These are phyloP conservation scores for Drosophila tripunctata DNA, from an alignment of 2,888 invertebrate species.

Conservation along the genomic window DNA sequence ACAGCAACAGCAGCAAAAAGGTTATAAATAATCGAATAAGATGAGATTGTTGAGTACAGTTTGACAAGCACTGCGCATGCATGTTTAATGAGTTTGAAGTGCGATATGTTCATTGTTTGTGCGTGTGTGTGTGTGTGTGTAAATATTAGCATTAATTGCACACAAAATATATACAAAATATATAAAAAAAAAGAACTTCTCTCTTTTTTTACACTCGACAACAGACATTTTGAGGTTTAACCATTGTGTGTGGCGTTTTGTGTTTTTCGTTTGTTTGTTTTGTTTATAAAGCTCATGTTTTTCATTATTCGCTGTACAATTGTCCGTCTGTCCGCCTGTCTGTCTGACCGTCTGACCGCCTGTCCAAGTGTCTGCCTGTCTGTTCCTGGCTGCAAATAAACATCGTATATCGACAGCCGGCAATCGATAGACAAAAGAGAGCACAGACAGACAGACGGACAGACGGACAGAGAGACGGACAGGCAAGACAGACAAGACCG, in stretches of 20 bases:
- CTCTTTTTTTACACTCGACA: neutral
- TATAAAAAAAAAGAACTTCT: no score
- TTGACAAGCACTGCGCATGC: constrained; percentile 20
- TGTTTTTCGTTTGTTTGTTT: constrained; percentile 73
- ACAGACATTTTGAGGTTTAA: constrained; percentile 15
- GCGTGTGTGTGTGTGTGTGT: constrained; percentile 11
- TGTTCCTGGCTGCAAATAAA: constrained; percentile 65
- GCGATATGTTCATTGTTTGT: neutral
- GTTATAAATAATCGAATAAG: constrained; percentile 23
- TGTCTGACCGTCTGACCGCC: constrained; percentile 6
- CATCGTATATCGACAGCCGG: constrained; percentile 58
- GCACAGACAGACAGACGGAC: constrained; percentile 19
- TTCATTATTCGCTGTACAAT: constrained; percentile 49
- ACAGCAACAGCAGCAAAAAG: neutral
- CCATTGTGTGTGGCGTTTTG: constrained; percentile 53
- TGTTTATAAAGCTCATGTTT: constrained; percentile 79
- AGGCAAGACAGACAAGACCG: constrained; percentile 11
- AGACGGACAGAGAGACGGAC: no score
- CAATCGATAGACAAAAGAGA: constrained; percentile 44
- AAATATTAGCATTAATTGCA: constrained; percentile 54
- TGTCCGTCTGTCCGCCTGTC: neutral
- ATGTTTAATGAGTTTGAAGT: constrained; percentile 6
- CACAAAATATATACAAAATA: no score
- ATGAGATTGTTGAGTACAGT: constrained; percentile 15
- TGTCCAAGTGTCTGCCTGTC: no score